Evolutionary conservation across 2,888 invertebrate species (phyloP), one percentile per base, ranked within the genome.

Genomic region (Drosophila mulleri): DNA sequence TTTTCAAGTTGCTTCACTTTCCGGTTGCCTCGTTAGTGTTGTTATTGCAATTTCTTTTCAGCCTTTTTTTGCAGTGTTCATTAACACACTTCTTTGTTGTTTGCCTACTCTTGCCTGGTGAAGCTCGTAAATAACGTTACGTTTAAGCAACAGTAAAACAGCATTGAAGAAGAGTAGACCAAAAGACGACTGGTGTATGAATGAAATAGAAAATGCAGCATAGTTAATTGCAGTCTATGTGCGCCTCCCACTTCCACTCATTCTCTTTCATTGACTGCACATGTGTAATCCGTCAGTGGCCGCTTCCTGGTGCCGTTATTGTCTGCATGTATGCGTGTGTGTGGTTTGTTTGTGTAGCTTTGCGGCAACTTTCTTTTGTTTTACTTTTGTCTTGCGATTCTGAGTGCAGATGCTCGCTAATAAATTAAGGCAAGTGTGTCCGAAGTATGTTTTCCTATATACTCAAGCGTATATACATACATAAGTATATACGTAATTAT

Each of bases 31-130:
- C 62, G 52, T 32, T 32, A 39, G 58, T 59, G 41, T 42, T 61
- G 61, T 56, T 52, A 29, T 39, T 71, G 75, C 67, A 67, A 62
- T 75, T 67, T 79, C 58, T 67, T 75, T 75, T 45, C 18, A 35
- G 56, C 42, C 63, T 52, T 37, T 39, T 58, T 64, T 48, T 48
- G 59, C 39, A 59, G 52, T 71, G 78, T 84, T 84, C 75, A 83
- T 83, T 88, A 83, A 86, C 88, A 83, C 83, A 83, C 86, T 83
- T 88, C 83, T 78, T 64, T 75, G 75, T 64, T 75, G 75, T 57
- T 42, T 62, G 61, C 18, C 44, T 56, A 44, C 63, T 42, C 41
- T 29, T 58, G 44, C 58, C 48, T 54, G 52, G 60, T 45, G 53
- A 61, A 47, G 41, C 78, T 69, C 80, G 71, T 83, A 80, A 83